Conservation (phyloP, 2,113 vertebrate species). For the Dascyllus trimaculatus region DNA sequence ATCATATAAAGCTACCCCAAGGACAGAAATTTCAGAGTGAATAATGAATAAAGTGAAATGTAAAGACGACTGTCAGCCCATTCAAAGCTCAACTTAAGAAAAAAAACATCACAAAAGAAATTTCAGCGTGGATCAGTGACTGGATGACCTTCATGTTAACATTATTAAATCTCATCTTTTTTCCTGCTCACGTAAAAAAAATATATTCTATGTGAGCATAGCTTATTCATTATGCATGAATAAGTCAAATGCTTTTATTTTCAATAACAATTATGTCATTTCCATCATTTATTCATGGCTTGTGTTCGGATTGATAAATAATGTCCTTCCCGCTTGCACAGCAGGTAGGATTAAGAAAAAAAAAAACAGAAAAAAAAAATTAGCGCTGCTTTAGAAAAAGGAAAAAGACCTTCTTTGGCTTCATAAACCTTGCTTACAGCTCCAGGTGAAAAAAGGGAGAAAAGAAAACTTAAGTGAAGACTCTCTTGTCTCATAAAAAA, state of each 20-base stretch:
- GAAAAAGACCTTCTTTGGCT: slow-evolving; percentile 29
- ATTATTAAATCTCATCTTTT: slow-evolving; percentile 42
- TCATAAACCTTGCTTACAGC: not conserved
- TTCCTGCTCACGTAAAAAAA: slow-evolving; percentile 3
- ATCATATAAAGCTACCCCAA: slow-evolving; percentile 28
- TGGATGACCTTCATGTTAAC: slow-evolving; percentile 53
- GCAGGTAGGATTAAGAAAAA: slow-evolving; percentile 46
- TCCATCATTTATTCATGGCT: slow-evolving; percentile 47
- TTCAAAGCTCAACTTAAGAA: slow-evolving; percentile 52
- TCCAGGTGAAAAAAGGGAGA: not conserved
- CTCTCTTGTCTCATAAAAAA: too few relatives aligned
- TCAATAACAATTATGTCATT: slow-evolving; percentile 46
- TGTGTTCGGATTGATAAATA: slow-evolving; percentile 49
- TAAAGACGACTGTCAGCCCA: slow-evolving; percentile 42
- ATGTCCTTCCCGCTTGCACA: slow-evolving; percentile 48
- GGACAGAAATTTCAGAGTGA: slow-evolving; percentile 41
- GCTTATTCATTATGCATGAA: not conserved
- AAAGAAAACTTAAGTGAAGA: not conserved
- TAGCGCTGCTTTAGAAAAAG: slow-evolving; percentile 8
- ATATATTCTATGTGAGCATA: not conserved
- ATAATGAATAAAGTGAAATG: slow-evolving; percentile 54
- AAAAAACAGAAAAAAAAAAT: slow-evolving; percentile 28
- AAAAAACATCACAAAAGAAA: slow-evolving; percentile 20
- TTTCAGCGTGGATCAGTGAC: slow-evolving; percentile 42
- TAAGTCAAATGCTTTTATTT: slow-evolving; percentile 47